Evolutionary conservation across 30 jellyfish, hydroid and myxozoan genomes (phyloP), one percentile per base, ranked within the genome.

Genomic region (Aurelia aurita complex sp. Pacific): DNA sequence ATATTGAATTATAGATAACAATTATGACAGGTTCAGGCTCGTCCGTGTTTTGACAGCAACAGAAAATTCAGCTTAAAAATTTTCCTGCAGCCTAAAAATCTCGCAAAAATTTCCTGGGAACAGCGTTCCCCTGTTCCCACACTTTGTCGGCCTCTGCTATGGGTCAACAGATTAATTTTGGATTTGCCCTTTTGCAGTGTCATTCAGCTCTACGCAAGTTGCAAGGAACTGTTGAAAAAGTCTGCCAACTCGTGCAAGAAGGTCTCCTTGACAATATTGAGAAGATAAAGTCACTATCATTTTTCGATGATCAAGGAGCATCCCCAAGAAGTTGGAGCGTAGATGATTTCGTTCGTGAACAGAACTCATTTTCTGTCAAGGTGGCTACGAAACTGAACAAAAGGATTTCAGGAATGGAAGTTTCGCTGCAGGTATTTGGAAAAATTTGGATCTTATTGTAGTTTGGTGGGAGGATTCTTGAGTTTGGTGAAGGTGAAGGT

Each of bases 391-490:
- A 59, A 19, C 64, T 89, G 53, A 59, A 64, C 9, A 61, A 69
- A 19, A 18, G 64, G 15, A 89, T 89, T 0, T 34, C 74, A n/a
- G 73, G 77, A 46, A 76, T 89, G 85, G 97, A 89, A 57, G 42
- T 75, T 14, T 69, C 92, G 43, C 54, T 89, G 50, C 91, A 89
- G 94, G 97, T 89, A 69, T 2, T n/a, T 60, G 11, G 57, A 46
- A 46, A 6, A 6, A 6, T 46, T 8, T 3, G 0, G 57, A 46
- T 14, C 0, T 0, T 46, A 6, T 6, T 46, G 15, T 46, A 46
- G 57, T 46, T 46, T 46, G 5, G 0, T 23, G 29, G 15, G 57
- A 1, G 8, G 15, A 14, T 46, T 7, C 57, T 46, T 46, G 57
- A 1, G 1, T 46, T 46, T 6, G 14, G 57, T 0, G 8, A 3